Evolutionary conservation across 1,140 invertebrate genomes (phyloP).

Genomic region (Penaeus vannamei): DNA sequence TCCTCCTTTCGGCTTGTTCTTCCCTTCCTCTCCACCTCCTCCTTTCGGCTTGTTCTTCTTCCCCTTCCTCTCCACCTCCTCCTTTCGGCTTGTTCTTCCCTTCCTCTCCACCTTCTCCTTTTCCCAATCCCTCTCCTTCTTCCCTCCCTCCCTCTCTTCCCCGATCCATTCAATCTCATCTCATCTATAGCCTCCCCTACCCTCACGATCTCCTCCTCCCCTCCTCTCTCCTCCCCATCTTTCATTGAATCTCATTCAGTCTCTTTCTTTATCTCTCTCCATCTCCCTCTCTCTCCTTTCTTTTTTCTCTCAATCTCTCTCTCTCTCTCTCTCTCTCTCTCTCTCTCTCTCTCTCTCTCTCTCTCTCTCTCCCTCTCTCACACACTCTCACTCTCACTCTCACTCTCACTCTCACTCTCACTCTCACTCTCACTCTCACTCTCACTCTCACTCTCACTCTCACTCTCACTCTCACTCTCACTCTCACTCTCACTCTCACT

Average conservation of each 20-base stretch:
- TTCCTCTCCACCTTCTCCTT: neutral
- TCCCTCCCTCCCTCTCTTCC: neutral
- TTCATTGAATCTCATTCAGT: neutral
- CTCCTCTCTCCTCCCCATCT: neutral
- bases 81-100: neutral
- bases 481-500: neutral
- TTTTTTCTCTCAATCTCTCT: neutral
- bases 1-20: neutral
- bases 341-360: neutral
- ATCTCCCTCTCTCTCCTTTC: neutral
- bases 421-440: neutral
- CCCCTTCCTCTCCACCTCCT: neutral
- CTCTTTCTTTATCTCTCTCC: constrained; percentile 3
- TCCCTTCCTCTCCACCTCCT: neutral
- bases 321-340: neutral
- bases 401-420: neutral
- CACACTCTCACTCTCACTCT: neutral
- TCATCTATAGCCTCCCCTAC: neutral
- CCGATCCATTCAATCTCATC: neutral
- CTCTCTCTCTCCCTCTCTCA: neutral
- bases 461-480: neutral
- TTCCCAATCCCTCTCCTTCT: neutral
- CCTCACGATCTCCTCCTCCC: neutral
- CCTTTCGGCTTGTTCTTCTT: neutral
- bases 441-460: neutral